Base-by-base conservation (phyloP, 2,797 vertebrate species). In the Peromyscus eremicus region DNA sequence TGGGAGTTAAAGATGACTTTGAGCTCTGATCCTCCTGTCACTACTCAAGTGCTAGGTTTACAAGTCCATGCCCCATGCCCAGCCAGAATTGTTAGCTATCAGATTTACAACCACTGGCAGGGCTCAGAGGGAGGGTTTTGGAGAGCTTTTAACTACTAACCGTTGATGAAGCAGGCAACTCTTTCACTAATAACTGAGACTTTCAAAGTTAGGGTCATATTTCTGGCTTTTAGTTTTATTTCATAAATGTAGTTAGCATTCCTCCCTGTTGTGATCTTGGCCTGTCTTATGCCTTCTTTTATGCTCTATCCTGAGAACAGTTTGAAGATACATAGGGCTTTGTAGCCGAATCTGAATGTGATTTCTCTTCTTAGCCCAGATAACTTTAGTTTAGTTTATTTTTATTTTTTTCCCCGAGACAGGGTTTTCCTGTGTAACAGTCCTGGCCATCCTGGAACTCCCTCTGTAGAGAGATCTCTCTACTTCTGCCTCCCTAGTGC, bases 111-210 rank as follows among this genome's bases (percentile, higher is more conserved):
- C 10, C 75, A 86, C 16, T 60, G 40, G 17, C 77, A 66, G 29
- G 43, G 12, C 27, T 94, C 37, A 83, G 66, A 49, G 77, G 6
- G 32, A 57, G 43, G 83, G 19, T 80, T 95, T 79, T 91, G 86
- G 91, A 91, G 55, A 90, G 73, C 68, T 96, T 49, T 91, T 88
- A 83, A 80, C 79, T 94, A 37, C 86, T 96, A 90, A 68, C 62
- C 62, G 64, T 64, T 25, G 62, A 64, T 40, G 57, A 96, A 95
- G 55, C 40, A 94, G n/a, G 52, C 10, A 90, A 12, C 7, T 90
- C 62, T 96, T 86, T 89, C 19, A 92, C 25, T 86, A 79, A 46
- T 82, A 92, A 83, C 62, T 46, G 19, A 84, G 62, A n/a, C 71
- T 95, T 89, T 73, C 49, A 64, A 90, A 79, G 64, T 66, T 95